phyloP scores from a whole-genome alignment of 64 coral and sea anemone genomes.

The Montipora cactus region DNA sequence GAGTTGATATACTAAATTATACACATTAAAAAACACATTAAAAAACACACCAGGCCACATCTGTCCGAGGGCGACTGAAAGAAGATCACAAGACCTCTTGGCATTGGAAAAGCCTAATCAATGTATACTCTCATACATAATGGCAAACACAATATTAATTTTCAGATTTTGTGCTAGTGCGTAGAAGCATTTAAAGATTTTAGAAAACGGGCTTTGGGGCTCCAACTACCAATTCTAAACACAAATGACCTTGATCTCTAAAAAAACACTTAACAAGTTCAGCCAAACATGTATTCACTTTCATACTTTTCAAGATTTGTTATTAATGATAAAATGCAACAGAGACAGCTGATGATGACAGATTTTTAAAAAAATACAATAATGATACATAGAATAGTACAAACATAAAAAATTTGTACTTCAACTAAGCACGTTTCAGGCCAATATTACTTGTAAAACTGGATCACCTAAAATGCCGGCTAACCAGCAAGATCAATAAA shows the following conservation, averaged over 20 bases:
- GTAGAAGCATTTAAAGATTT: too few relatives aligned
- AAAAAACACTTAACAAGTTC: background rate
- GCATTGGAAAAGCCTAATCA: too few relatives aligned
- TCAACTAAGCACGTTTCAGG: background rate
- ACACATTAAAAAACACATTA: too few relatives aligned
- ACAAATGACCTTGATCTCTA: background rate
- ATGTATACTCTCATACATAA: too few relatives aligned
- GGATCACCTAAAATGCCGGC: background rate
- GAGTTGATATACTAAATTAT: too few relatives aligned
- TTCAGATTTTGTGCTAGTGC: too few relatives aligned
- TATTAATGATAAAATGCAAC: background rate
- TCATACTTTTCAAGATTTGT: constrained; percentile 1
- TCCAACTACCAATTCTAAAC: background rate
- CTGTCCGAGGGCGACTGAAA: too few relatives aligned
- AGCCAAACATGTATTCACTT: background rate
- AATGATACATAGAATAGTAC: background rate
- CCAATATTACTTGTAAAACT: background rate
- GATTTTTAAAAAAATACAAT: background rate
- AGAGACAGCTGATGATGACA: background rate
- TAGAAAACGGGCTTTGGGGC: too few relatives aligned
- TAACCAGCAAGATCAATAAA: background rate
- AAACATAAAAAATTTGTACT: background rate
- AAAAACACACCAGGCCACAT: too few relatives aligned
- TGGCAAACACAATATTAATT: too few relatives aligned
- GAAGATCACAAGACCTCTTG: too few relatives aligned